Evolutionary conservation across 2,888 invertebrate species (phyloP), one percentile per base, ranked within the genome.

Genomic region (Latrodectus elegans): DNA sequence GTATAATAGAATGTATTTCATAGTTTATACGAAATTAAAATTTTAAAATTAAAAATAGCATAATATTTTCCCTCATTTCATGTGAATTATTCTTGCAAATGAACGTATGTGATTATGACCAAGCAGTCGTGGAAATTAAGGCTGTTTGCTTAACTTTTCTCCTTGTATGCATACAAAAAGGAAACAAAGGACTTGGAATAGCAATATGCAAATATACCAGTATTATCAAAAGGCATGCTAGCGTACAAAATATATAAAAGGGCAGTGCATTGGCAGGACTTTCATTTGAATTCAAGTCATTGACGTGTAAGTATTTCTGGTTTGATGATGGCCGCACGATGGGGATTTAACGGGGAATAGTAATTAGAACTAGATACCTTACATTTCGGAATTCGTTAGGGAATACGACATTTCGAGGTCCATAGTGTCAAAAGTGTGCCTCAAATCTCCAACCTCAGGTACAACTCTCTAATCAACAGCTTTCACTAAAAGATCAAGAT

Each of bases 361-460:
- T 60, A 10, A 11, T 60, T 60, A 15, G 10, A 60, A 0, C 8
- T 60, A 4, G 60, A 60, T 60, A 11, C 51, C 51, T 72, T 1
- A n/a, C 1, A 51, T 72, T 72, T 72, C 51, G 51, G 72, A 72
- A 49, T 15, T 72, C 51, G 72, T 72, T 8, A 51, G 72, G 51
- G 72, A 51, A 72, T 72, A 51, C 72, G 51, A 51, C 14, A 72
- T 72, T 72, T 10, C 51, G 10, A 72, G 51, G 11, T 72, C 72
- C 51, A 72, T 51, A 15, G 51, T 51, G 52, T 51, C 51, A 72
- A 38, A 38, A 38, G 14, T n/a, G n/a, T n/a, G n/a, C n/a, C n/a
- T n/a, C n/a, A n/a, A n/a, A 70, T 26, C 11, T 15, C 11, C 26
- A 70, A 70, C 38, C 38, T 70, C 38, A 22, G 38, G 14, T 4